These are phyloP conservation scores for Mohoua ochrocephala DNA, from an alignment of 2,113 vertebrate species.

Conservation along the genomic window DNA sequence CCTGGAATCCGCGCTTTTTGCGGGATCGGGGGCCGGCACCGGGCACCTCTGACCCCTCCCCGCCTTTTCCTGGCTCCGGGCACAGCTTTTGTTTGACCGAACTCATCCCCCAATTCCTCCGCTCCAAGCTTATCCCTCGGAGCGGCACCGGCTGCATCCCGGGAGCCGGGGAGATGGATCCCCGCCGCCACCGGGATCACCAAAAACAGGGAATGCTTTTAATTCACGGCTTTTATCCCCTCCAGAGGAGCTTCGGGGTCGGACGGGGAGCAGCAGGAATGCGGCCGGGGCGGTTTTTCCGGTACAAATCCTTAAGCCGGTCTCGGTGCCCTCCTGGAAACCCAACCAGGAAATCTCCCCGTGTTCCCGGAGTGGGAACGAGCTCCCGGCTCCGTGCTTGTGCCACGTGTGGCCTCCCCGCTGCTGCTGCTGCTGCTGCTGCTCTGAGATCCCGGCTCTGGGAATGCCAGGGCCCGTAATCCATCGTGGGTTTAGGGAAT, in stretches of 20 bases:
- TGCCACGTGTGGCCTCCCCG: not conserved
- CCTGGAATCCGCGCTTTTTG: not conserved
- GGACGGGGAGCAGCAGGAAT: not conserved
- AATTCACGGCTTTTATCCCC: not conserved
- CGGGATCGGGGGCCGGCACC: not conserved
- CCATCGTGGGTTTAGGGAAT: not conserved
- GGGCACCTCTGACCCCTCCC: not conserved
- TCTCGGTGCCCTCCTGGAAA: not conserved
- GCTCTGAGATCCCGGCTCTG: not conserved
- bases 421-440: not conserved
- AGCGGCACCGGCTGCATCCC: not conserved
- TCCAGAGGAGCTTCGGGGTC: not conserved
- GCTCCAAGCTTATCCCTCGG: not conserved
- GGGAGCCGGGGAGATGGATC: not conserved
- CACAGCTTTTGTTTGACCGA: not conserved
- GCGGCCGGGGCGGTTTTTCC: not conserved
- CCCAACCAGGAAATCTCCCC: not conserved
- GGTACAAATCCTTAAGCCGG: not conserved
- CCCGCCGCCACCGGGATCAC: too few species aligned
- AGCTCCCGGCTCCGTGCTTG: not conserved
- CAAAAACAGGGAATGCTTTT: not conserved
- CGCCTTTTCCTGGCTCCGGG: not conserved
- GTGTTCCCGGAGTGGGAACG: not conserved
- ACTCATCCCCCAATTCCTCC: not conserved
- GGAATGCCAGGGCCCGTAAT: fast-evolving